Conservation (phyloP, 2,797 vertebrate genomes). For the Todus mexicanus region DNA sequence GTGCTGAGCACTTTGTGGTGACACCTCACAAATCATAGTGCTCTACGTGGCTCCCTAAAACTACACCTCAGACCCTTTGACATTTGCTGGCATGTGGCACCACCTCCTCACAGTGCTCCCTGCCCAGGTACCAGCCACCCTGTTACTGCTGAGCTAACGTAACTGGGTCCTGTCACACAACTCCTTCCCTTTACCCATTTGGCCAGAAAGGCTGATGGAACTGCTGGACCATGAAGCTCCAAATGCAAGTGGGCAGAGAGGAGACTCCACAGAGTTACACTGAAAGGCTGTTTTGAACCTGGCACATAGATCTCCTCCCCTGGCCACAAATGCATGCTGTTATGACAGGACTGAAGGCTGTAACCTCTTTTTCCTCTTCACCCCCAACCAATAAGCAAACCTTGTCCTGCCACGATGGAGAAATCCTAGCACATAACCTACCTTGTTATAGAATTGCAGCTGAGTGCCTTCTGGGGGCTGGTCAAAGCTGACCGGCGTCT, state of each 20-base stretch:
- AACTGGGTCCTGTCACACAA: not conserved
- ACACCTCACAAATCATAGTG: rapidly evolving
- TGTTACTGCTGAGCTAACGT: not conserved
- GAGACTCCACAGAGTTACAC: not conserved
- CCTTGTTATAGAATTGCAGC: constrained; percentile 79
- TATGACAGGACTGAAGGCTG: not conserved
- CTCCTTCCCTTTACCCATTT: not conserved
- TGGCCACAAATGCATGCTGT: not conserved
- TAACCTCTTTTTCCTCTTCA: not conserved
- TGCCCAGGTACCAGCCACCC: not conserved
- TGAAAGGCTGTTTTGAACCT: not conserved
- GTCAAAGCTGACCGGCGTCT: constrained; percentile 74
- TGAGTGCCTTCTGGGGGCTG: constrained; percentile 76
- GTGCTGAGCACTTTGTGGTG: not conserved
- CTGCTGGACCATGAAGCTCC: not conserved
- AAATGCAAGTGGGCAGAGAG: not conserved
- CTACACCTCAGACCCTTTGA: not conserved
- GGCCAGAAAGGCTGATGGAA: not conserved
- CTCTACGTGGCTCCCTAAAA: not conserved
- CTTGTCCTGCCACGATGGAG: not conserved
- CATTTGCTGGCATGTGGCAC: not conserved
- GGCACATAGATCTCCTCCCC: rapidly evolving
- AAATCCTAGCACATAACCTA: not conserved
- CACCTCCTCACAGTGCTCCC: not conserved
- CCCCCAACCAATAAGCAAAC: not conserved